Evolutionary conservation across 2,113 vertebrate genomes (phyloP), one percentile per base, ranked within the genome.

Genomic region (Edolisoma coerulescens): DNA sequence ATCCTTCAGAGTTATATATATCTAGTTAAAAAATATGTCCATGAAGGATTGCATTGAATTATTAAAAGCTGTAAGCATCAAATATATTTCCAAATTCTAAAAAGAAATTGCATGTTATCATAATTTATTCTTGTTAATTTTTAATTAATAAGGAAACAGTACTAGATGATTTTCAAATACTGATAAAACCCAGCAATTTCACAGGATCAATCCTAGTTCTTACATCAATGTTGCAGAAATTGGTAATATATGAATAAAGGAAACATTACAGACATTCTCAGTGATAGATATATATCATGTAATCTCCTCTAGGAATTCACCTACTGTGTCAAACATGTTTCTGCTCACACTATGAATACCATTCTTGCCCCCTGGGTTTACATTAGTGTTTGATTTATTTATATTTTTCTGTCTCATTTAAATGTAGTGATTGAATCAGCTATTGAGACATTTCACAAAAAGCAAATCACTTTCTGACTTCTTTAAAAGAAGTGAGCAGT

Each of bases 331-430:
- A 84, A 70, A 94, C 49, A 52, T 86, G 17, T 59, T 78, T 74
- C 56, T 93, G 39, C 95, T 90, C 73, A 61, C 32, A 26, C 16
- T 50, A 13, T n/a, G 60, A 90, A 41, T 30, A 91, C 18, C 42
- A 73, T 78, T 77, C 71, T 49, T 78, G 3, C 42, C 41, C 73
- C 33, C 60, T 77, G 16, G 13, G 17, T 27, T 88, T 95, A 50
- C 5, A 81, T 75, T 93, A 96, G 6, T 42, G 26, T 39, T 95
- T 94, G 21, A 94, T 95, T 93, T 84, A 94, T 91, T 92, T 93
- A 44, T 50, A 83, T 89, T 93, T 67, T 86, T 37, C 57, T 70
- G 37, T 74, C 44, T 60, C 21, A 90, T 91, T 90, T 96, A 87
- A 93, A 87, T 65, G 6, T 44, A 64, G 35, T 61, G 32, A 78